A percentile compares a stretch with the other conserved stretches of the same genome.
phyloP scores from a whole-genome alignment of 2,797 vertebrate species.

The Acanthurus lineatus region DNA sequence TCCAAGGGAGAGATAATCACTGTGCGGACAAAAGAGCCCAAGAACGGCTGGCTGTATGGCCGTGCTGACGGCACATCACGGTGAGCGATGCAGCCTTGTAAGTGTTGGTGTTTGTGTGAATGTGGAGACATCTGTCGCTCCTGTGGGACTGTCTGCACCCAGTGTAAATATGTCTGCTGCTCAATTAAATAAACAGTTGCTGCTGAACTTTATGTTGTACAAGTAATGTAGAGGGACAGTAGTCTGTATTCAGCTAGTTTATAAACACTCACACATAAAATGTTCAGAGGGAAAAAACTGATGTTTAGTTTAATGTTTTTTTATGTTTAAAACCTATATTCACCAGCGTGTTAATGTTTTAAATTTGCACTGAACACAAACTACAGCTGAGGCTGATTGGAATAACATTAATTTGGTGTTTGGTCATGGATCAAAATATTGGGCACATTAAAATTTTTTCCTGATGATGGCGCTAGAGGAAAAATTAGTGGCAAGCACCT shows the following conservation, averaged over 20 bases:
- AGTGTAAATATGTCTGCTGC: neutral
- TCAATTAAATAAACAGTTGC: neutral
- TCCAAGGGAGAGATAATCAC: constrained; percentile 85
- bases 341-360: too few species aligned
- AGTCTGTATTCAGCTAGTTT: too few species aligned
- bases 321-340: too few species aligned
- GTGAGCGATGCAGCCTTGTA: constrained; percentile 78
- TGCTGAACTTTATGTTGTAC: too few species aligned
- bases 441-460: neutral
- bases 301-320: too few species aligned
- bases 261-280: too few species aligned
- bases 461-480: neutral
- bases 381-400: neutral
- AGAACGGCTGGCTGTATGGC: constrained; percentile 96
- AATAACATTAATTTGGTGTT: neutral
- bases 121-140: neutral
- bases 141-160: neutral
- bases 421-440: neutral
- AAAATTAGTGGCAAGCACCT: too few species aligned
- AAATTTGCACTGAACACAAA: neutral
- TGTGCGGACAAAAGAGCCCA: constrained; percentile 85
- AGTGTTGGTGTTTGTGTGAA: neutral
- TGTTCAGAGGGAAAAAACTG: too few species aligned
- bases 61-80: constrained; percentile 82
- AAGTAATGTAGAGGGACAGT: too few species aligned